Conservation (phyloP, 2,888 invertebrate species). For the Pelosia muscerda region DNA sequence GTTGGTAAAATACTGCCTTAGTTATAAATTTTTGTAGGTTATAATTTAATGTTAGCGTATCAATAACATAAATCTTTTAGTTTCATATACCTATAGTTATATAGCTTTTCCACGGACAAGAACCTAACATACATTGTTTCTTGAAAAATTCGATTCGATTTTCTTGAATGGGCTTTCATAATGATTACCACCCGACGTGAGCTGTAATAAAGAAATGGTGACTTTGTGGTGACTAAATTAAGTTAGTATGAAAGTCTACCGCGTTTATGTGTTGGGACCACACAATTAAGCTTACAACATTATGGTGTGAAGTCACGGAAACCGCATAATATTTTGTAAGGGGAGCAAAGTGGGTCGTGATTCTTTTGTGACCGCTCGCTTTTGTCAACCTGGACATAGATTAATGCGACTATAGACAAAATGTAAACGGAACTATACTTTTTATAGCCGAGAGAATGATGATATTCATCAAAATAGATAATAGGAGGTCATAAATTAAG, state of each 20-base stretch:
- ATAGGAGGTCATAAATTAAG: background rate
- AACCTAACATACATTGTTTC: background rate
- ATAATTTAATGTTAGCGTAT: no score
- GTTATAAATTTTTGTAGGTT: no score
- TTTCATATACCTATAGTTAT: constrained; percentile 6
- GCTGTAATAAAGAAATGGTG: constrained; percentile 26
- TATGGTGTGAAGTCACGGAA: constrained; percentile 58
- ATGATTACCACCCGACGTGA: constrained; percentile 16
- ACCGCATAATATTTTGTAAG: constrained; percentile 59
- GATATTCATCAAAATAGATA: constrained; percentile 1
- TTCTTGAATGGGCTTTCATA: no score
- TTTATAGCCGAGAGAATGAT: background rate
- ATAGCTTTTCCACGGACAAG: background rate
- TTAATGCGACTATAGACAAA: constrained; percentile 61
- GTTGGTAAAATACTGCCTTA: no score
- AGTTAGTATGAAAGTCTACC: constrained; percentile 33
- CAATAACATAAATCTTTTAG: constrained; percentile 11
- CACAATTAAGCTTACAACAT: constrained; percentile 56
- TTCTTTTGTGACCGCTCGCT: constrained; percentile 68
- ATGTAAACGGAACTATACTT: constrained; percentile 20
- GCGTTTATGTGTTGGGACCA: constrained; percentile 44
- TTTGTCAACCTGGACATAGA: constrained; percentile 71
- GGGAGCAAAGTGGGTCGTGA: constrained; percentile 50
- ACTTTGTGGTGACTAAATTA: constrained; percentile 33
- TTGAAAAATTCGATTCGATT: no score